Conservation (phyloP, 2,113 vertebrate genomes). For the Podilymbus podiceps region DNA sequence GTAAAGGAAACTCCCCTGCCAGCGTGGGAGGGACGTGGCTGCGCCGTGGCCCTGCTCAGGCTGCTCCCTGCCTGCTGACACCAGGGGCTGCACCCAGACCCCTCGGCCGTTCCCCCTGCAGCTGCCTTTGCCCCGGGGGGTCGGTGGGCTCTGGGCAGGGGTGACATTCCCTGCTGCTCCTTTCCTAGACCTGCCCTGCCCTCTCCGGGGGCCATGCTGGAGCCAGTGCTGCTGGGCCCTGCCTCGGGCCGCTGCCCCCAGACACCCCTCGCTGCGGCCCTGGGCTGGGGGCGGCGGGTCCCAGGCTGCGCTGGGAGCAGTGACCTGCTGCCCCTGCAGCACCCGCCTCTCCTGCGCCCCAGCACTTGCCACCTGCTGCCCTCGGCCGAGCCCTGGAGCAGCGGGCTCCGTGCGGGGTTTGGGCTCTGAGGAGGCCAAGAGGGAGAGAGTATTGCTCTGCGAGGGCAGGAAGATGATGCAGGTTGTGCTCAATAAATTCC, state of each 20-base stretch:
- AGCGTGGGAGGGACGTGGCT: not conserved
- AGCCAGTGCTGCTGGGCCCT: no score
- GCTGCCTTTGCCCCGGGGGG: not conserved
- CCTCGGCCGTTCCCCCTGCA: not conserved
- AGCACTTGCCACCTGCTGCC: conserved; percentile 80
- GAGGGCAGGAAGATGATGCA: conserved; percentile 11
- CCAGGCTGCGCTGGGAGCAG: not conserved
- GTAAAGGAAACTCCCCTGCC: not conserved
- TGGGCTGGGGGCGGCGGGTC: no score
- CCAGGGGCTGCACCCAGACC: not conserved
- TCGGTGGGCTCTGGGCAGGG: fast-evolving
- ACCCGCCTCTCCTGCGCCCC: conserved; percentile 79
- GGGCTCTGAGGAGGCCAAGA: not conserved
- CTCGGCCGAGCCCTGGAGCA: fast-evolving
- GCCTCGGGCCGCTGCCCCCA: not conserved
- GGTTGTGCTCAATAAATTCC: no score
- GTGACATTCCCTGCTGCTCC: fast-evolving
- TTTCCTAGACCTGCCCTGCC: not conserved
- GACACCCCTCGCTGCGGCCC: no score
- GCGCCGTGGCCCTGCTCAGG: not conserved
- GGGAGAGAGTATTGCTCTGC: not conserved
- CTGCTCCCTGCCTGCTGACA: no score
- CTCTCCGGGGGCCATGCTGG: not conserved
- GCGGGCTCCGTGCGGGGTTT: not conserved
- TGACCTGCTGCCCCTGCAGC: conserved; percentile 72